Evolutionary conservation across 2,888 invertebrate genomes (phyloP), one percentile per base, ranked within the genome.

Genomic region (Platynereis dumerilii): DNA sequence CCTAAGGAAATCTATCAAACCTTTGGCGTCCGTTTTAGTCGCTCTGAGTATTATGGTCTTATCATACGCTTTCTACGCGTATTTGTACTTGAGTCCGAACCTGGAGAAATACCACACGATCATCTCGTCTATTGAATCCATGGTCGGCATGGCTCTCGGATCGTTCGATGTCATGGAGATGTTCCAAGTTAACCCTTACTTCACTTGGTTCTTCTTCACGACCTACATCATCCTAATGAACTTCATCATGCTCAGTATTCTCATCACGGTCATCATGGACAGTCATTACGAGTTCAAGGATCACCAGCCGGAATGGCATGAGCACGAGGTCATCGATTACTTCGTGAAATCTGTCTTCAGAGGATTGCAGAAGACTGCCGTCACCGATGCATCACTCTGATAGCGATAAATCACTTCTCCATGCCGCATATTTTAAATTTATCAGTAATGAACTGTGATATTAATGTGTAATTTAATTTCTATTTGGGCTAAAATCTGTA

Each of bases 231-330:
- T 60, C 2, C 20, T 60, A 34, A 60, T 60, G 60, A 60, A 60
- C 60, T 60, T 45, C 48, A 52, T 60, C 29, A 60, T 60, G 60
- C 26, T 60, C 12, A 60, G 34, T 52, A 60, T 60, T 15, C 34
- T 60, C 5, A 53, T 60, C 34, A 60, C 60, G 7, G 52, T 60
- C 22, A 60, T 60, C 53, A 60, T 60, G 60, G 60, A 60, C 53
- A 52, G 52, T 28, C 60, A 60, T 29, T 60, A 60, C 20, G 60
- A 60, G 53, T 52, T 60, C 42, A 60, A 60, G 29, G 26, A 27
- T n/a, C 20, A 48, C 20, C 20, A 5, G 3, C 48, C 22, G 17
- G n/a, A n/a, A 48, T 48, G 48, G 48, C n/a, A 48, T n/a, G 48
- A 48, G 3, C 48, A 48, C 17, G 48, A 48, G n/a, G 48, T 48